These are phyloP conservation scores for Hetaerina titia DNA, from an alignment of 2,888 invertebrate species.

Conservation along the genomic window DNA sequence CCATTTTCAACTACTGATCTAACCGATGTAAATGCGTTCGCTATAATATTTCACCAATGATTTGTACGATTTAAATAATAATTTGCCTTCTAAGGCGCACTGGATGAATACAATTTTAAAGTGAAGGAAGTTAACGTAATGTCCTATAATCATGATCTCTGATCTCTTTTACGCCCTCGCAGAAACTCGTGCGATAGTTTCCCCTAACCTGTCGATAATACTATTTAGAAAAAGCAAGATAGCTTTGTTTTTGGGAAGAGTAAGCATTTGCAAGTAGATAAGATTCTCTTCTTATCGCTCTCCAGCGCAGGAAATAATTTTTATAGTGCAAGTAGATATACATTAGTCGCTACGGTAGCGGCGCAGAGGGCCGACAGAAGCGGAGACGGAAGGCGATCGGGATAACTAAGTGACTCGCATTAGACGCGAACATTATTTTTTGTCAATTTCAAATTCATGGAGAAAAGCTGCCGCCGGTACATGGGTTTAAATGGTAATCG, in stretches of 20 bases:
- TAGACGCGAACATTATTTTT: too few relatives aligned
- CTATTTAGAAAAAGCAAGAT: neutral
- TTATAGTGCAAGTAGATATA: too few relatives aligned
- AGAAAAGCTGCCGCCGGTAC: too few relatives aligned
- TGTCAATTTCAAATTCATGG: too few relatives aligned
- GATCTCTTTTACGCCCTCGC: neutral
- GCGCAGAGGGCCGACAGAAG: too few relatives aligned
- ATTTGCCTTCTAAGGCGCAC: neutral
- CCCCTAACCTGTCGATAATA: neutral
- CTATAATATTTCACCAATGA: neutral
- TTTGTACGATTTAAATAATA: neutral
- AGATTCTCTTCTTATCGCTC: neutral
- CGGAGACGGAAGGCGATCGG: too few relatives aligned
- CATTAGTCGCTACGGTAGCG: too few relatives aligned
- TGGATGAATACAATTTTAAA: neutral
- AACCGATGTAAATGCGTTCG: too few relatives aligned
- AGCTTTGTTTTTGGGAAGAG: neutral
- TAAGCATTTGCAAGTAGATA: neutral
- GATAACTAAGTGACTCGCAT: too few relatives aligned
- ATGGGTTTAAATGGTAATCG: too few relatives aligned
- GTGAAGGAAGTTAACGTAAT: neutral
- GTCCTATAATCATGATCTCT: neutral
- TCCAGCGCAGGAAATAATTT: neutral
- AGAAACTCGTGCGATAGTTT: neutral
- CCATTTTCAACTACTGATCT: neutral